Evolutionary conservation across 2,797 vertebrate genomes (phyloP).

Genomic region (Mormyrops attenuatus): DNA sequence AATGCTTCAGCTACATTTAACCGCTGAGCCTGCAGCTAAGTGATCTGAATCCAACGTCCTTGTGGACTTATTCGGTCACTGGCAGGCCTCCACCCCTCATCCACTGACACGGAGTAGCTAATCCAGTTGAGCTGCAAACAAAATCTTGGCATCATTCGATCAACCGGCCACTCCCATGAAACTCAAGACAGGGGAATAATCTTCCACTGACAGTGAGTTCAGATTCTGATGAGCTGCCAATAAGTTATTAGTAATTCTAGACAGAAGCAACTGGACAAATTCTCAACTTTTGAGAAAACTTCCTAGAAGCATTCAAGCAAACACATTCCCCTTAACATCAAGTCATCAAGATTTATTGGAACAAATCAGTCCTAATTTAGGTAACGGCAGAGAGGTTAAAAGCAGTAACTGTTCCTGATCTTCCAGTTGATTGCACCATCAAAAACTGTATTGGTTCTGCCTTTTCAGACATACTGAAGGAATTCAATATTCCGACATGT

Average conservation of each 20-base stretch:
- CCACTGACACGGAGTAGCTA: constrained; percentile 43
- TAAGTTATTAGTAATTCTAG: neutral
- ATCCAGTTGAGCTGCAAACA: constrained; percentile 51
- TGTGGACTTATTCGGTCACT: constrained; percentile 63
- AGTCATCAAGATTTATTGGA: neutral
- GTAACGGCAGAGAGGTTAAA: neutral
- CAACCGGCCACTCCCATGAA: neutral
- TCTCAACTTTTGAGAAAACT: neutral
- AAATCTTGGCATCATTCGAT: constrained; percentile 41
- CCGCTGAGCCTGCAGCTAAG: neutral
- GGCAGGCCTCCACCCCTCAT: constrained; percentile 45
- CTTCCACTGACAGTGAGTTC: constrained; percentile 29
- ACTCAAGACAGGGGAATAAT: constrained; percentile 31
- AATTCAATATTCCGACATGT: neutral
- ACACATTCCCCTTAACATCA: neutral
- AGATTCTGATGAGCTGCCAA: neutral
- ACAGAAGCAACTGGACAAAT: neutral
- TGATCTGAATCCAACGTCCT: constrained; percentile 54
- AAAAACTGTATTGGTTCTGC: neutral
- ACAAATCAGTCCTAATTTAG: neutral
- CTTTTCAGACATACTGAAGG: neutral
- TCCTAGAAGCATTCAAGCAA: neutral
- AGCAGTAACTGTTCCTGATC: neutral
- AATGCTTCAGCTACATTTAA: neutral
- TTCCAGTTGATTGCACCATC: neutral